Evolutionary conservation across 2,888 invertebrate species (phyloP).

Genomic region (Spicauda simplicius): DNA sequence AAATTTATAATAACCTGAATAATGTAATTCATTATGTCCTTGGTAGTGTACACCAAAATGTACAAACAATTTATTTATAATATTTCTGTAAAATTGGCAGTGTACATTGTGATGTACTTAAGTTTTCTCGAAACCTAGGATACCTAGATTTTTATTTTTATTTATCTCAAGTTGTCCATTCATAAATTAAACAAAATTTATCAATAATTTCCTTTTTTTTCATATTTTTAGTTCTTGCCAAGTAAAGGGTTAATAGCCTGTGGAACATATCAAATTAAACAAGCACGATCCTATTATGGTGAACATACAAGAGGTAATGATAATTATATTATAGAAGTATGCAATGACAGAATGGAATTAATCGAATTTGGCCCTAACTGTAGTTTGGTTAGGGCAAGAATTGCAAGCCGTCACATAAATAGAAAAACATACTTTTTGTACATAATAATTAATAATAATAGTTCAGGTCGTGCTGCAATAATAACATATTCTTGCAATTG

Average conservation of each 20-base stretch:
- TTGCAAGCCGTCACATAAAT: too few species aligned
- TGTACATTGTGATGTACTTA: constrained; percentile 24
- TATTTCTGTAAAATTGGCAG: constrained; percentile 31
- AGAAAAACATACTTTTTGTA: too few species aligned
- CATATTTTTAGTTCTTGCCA: too few species aligned
- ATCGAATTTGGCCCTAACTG: too few species aligned
- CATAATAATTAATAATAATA: too few species aligned
- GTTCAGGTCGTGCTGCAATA: too few species aligned
- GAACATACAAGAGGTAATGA: constrained; percentile 37
- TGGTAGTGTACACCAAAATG: constrained; percentile 33
- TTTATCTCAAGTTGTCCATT: constrained; percentile 7
- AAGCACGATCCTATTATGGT: constrained; percentile 39
- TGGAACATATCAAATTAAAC: constrained; percentile 40
- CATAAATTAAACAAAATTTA: too few species aligned
- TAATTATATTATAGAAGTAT: constrained; percentile 1
- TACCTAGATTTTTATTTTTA: constrained; percentile 23
- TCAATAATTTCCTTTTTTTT: too few species aligned
- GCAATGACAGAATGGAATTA: too few species aligned
- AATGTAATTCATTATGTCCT: constrained; percentile 1
- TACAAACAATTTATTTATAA: constrained; percentile 31
- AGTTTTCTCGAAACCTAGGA: constrained; percentile 24
- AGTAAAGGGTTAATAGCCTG: constrained; percentile 14
- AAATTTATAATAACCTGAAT: constrained; percentile 9
- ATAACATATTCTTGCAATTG: too few species aligned
- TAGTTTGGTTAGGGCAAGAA: too few species aligned